phyloP scores from a whole-genome alignment of 2,797 vertebrate species.

The Enoplosus armatus region DNA sequence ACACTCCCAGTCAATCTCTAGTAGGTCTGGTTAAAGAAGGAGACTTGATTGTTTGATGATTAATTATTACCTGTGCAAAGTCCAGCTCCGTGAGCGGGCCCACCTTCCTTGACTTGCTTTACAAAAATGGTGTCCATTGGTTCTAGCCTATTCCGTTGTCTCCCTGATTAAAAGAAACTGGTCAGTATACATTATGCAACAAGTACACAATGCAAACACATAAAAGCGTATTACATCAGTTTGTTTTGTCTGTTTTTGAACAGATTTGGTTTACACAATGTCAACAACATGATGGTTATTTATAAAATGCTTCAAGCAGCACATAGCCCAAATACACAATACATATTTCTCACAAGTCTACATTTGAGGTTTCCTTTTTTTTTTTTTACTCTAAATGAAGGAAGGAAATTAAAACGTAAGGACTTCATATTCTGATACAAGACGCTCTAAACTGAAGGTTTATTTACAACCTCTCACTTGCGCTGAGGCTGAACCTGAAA shows the following conservation, averaged over 20 bases:
- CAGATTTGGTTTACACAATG: neutral
- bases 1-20: neutral
- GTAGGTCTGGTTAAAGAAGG: neutral
- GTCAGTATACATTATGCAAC: neutral
- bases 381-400: neutral
- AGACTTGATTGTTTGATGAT: neutral
- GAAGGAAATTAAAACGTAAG: neutral
- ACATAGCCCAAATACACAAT: too few relatives aligned
- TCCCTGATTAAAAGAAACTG: slow-evolving; percentile 83
- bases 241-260: neutral
- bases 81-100: slow-evolving; percentile 93
- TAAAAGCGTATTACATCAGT: neutral
- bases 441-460: neutral
- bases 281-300: neutral
- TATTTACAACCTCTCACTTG: neutral
- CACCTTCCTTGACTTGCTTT: slow-evolving; percentile 97
- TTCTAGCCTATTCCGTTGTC: slow-evolving; percentile 92
- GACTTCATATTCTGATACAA: neutral
- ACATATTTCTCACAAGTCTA: neutral
- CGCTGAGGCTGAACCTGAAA: slow-evolving; percentile 9
- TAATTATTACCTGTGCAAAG: slow-evolving; percentile 92
- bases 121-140: slow-evolving; percentile 99
- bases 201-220: neutral
- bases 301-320: neutral
- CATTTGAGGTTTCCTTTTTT: neutral